These are phyloP conservation scores for Anguilla obscura DNA, from an alignment of 2,797 vertebrate genomes.

Conservation along the genomic window DNA sequence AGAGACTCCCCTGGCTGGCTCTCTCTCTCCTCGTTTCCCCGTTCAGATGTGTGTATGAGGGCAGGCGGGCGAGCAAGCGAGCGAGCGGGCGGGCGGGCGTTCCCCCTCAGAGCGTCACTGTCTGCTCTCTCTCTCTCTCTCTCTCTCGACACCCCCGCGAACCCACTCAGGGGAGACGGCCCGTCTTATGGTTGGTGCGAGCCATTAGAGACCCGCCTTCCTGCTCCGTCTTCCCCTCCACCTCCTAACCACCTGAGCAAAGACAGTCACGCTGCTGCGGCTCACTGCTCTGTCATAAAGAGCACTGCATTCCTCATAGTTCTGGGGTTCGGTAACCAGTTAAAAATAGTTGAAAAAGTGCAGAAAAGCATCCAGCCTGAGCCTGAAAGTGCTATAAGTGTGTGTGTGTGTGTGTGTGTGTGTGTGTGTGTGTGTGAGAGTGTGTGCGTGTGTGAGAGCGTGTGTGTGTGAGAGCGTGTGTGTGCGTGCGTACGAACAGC, in stretches of 20 bases:
- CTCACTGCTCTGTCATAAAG: not conserved
- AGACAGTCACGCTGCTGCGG: not conserved
- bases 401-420: not conserved
- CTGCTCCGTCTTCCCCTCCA: not conserved
- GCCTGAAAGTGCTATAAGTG: not conserved
- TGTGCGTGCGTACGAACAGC: not conserved
- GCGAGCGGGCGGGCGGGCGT: too few relatives aligned
- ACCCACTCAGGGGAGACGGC: not conserved
- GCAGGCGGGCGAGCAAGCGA: not conserved
- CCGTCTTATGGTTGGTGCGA: not conserved
- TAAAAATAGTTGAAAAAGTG: not conserved
- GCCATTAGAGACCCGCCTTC: not conserved
- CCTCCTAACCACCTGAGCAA: not conserved
- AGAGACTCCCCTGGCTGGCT: constrained; percentile 31
- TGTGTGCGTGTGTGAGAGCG: not conserved
- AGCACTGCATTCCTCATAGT: too few relatives aligned
- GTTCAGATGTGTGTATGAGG: not conserved
- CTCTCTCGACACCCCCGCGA: too few relatives aligned
- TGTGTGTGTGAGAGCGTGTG: not conserved
- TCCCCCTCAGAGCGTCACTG: not conserved
- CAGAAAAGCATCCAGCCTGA: not conserved
- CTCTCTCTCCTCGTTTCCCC: constrained; percentile 13
- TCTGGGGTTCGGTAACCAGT: not conserved
- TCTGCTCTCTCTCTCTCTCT: not conserved
- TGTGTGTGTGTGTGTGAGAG: too few relatives aligned